Evolutionary conservation across 2,797 vertebrate species (phyloP).

Genomic region (Platalea minor): DNA sequence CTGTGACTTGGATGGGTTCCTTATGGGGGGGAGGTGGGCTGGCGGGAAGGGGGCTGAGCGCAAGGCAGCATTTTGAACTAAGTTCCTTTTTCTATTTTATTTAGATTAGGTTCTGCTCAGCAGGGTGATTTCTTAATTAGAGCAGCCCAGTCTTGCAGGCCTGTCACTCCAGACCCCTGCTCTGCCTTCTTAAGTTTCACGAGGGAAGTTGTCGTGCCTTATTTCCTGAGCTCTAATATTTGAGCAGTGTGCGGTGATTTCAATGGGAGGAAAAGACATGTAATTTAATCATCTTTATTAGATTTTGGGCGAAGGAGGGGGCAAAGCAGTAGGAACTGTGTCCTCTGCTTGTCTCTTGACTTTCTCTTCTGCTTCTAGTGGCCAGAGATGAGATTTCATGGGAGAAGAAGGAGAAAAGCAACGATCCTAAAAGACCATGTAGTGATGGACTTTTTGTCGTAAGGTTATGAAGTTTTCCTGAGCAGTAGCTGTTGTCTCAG

Average conservation of each 20-base stretch:
- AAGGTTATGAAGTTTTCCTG: accelerated
- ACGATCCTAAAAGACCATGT: neutral
- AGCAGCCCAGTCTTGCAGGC: constrained; percentile 77
- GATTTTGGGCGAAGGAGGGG: constrained; percentile 72
- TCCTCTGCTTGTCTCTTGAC: constrained; percentile 58
- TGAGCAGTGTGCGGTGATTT: constrained; percentile 73
- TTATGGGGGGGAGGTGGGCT: neutral
- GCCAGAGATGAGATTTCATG: constrained; percentile 10
- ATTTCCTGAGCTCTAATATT: constrained; percentile 89
- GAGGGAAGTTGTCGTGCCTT: constrained; percentile 86
- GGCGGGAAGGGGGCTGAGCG: neutral
- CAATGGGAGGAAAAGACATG: constrained; percentile 79
- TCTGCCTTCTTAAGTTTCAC: constrained; percentile 87
- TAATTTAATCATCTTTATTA: constrained; percentile 85
- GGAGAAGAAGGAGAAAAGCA: neutral
- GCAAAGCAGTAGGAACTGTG: constrained; percentile 41
- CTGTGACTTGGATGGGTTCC: neutral
- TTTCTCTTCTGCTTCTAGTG: constrained; percentile 31
- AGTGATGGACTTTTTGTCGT: neutral
- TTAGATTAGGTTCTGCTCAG: constrained; percentile 80
- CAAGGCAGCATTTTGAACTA: constrained; percentile 48
- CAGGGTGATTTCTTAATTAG: constrained; percentile 85
- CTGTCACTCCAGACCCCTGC: constrained; percentile 79
- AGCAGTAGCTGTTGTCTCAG: neutral
- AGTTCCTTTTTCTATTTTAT: constrained; percentile 72